Evolutionary conservation across 2,797 vertebrate genomes (phyloP).

Genomic region (Serranus cabrilla): DNA sequence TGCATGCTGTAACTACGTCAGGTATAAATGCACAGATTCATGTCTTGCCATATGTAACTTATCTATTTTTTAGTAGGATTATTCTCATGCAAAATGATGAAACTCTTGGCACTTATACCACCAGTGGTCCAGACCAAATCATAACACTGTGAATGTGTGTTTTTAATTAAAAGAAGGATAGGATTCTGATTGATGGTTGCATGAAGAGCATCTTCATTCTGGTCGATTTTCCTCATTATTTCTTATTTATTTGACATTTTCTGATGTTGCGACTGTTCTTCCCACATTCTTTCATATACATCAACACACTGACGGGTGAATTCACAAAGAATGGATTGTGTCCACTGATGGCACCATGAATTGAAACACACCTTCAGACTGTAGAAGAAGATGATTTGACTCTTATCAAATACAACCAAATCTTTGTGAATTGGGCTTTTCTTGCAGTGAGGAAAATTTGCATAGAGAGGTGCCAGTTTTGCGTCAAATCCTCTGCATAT

Average conservation of each 20-base stretch:
- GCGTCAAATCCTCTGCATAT: no score
- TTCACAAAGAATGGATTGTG: neutral
- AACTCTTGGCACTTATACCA: neutral
- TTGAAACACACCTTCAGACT: no score
- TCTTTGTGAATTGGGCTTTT: no score
- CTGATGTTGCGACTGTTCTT: slow-evolving; percentile 1
- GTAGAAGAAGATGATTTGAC: no score
- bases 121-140: slow-evolving; percentile 34
- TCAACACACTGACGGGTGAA: neutral
- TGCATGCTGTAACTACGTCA: slow-evolving; percentile 17
- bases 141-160: slow-evolving; percentile 2
- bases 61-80: neutral
- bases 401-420: no score
- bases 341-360: no score
- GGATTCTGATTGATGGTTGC: slow-evolving; percentile 1
- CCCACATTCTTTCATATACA: neutral
- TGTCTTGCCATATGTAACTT: slow-evolving; percentile 20
- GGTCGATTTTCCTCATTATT: neutral
- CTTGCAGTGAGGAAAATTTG: no score
- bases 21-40: slow-evolving; percentile 1
- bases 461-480: no score
- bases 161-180: no score
- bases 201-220: neutral
- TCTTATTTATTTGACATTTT: slow-evolving; percentile 3
- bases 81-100: slow-evolving; percentile 5